phyloP scores from a whole-genome alignment of 2,888 invertebrate genomes.

The Drosophila austrosaltans region DNA sequence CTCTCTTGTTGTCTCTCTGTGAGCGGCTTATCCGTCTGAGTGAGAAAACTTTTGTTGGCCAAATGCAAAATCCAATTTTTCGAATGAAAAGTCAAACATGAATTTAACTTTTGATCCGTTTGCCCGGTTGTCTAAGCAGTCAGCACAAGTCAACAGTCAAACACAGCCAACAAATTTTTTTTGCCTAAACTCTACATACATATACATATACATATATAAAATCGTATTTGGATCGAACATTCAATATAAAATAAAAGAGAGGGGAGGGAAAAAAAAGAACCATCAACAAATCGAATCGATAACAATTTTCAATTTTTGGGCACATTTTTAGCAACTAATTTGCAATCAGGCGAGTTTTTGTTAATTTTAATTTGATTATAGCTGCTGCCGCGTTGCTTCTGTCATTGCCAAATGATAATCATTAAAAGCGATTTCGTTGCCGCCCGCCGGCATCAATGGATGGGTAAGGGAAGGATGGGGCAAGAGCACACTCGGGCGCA shows the following conservation, averaged over 20 bases:
- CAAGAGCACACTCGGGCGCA: conserved; percentile 16
- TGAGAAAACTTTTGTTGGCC: conserved; percentile 62
- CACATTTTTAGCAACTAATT: conserved; percentile 68
- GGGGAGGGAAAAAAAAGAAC: background rate
- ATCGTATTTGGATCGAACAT: conserved; percentile 13
- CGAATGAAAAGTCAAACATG: conserved; percentile 78
- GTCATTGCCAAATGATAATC: conserved; percentile 51
- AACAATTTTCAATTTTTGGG: conserved; percentile 58
- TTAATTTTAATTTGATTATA: conserved; percentile 74
- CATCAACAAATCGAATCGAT: conserved; percentile 49
- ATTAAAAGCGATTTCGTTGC: conserved; percentile 56
- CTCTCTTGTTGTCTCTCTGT: conserved; percentile 24
- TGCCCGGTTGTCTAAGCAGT: conserved; percentile 52
- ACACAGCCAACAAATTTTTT: conserved; percentile 32
- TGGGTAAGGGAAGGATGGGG: background rate
- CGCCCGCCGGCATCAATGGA: background rate
- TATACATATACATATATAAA: no score
- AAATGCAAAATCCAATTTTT: conserved; percentile 78
- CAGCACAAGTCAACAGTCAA: conserved; percentile 55
- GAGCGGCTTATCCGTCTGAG: conserved; percentile 60
- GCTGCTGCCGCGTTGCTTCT: conserved; percentile 25
- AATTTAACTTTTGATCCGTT: conserved; percentile 78
- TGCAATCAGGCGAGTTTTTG: conserved; percentile 71
- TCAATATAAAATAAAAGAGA: background rate
- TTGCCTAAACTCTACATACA: conserved; percentile 14